Evolutionary conservation across 2,797 vertebrate species (phyloP).

Genomic region (Helicolenus hilgendorfi): DNA sequence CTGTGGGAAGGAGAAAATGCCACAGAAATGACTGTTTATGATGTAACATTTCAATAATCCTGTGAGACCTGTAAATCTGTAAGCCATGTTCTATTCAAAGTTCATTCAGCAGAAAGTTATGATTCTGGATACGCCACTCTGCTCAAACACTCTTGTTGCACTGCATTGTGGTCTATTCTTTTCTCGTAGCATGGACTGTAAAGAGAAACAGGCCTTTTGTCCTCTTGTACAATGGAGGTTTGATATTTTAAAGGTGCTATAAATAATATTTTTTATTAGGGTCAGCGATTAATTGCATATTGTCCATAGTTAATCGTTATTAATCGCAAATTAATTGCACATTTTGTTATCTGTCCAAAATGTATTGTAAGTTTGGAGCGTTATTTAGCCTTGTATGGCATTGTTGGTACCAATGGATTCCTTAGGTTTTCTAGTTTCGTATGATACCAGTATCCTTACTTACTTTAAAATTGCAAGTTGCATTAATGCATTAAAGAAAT

Average conservation of each 20-base stretch:
- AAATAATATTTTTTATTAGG: background rate
- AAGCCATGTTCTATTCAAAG: background rate
- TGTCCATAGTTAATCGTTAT: too few relatives aligned
- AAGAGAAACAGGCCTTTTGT: fast-evolving
- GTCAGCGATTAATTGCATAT: too few relatives aligned
- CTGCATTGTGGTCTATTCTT: background rate
- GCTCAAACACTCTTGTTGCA: background rate
- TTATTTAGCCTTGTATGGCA: too few relatives aligned
- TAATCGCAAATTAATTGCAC: too few relatives aligned
- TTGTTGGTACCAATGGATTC: too few relatives aligned
- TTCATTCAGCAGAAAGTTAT: background rate
- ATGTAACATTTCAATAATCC: background rate
- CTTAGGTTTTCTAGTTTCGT: too few relatives aligned
- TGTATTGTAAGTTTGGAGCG: fast-evolving
- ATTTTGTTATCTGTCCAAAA: too few relatives aligned
- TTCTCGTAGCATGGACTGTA: background rate
- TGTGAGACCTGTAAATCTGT: background rate
- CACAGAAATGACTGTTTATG: background rate
- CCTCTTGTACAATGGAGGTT: background rate
- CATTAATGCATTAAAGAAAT: too few relatives aligned
- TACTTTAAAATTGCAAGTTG: too few relatives aligned
- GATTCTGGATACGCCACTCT: background rate
- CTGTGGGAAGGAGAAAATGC: conserved; percentile 10
- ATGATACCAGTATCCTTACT: too few relatives aligned
- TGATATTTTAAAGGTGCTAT: background rate